Evolutionary conservation across 2,888 invertebrate species (phyloP).

Genomic region (Cantharis lateralis): DNA sequence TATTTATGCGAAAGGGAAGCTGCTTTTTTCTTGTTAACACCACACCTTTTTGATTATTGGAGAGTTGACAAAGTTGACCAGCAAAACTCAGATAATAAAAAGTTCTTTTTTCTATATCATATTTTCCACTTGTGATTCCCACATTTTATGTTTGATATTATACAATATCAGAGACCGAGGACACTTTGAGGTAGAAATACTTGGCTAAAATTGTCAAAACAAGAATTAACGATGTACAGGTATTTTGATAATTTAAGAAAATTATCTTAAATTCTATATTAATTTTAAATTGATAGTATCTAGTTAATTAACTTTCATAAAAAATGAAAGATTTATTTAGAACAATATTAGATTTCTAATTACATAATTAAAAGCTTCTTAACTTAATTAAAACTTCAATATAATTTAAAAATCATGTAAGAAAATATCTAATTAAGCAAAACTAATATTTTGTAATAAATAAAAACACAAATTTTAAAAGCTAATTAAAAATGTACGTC

Average conservation of each 20-base stretch:
- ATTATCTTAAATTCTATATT: too few relatives aligned
- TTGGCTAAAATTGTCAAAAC: neutral
- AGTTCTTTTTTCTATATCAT: neutral
- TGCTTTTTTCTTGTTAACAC: neutral
- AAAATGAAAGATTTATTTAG: neutral
- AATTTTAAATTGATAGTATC: neutral
- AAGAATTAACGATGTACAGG: too few relatives aligned
- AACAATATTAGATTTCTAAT: neutral
- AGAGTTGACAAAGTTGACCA: neutral
- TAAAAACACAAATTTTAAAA: neutral
- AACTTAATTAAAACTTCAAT: neutral
- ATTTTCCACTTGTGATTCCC: neutral
- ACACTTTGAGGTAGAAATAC: too few relatives aligned
- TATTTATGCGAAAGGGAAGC: neutral
- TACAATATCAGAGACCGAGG: neutral
- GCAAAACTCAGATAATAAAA: neutral
- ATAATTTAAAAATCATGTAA: neutral
- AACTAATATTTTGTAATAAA: neutral
- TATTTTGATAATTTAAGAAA: too few relatives aligned
- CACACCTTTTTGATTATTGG: neutral
- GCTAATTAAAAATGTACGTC: neutral
- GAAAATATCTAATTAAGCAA: neutral
- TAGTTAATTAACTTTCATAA: neutral
- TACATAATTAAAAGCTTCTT: neutral
- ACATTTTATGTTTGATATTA: neutral